Conservation (phyloP, 2,888 invertebrate genomes). For the Diploptera punctata region DNA sequence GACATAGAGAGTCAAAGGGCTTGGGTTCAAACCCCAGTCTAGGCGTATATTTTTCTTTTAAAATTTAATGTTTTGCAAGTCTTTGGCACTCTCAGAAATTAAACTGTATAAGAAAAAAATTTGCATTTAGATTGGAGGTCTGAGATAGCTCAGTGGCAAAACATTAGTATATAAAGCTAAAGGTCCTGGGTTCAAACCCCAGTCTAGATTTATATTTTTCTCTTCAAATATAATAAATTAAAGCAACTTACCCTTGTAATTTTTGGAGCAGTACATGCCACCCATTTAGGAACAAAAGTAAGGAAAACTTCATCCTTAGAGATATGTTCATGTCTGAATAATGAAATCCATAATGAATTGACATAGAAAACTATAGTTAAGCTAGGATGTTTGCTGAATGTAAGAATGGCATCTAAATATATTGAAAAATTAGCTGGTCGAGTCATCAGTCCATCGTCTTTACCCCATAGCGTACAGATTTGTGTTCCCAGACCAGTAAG, state of each 20-base stretch:
- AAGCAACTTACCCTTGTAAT: slow-evolving; percentile 72
- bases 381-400: slow-evolving; percentile 83
- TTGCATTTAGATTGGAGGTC: too few relatives aligned
- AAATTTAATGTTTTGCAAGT: too few relatives aligned
- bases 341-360: slow-evolving; percentile 79
- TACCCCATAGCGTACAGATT: slow-evolving; percentile 80
- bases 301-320: slow-evolving; percentile 73
- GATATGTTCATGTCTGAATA: slow-evolving; percentile 84
- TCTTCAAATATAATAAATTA: too few relatives aligned
- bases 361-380: slow-evolving; percentile 79
- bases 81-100: too few relatives aligned
- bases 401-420: slow-evolving; percentile 79
- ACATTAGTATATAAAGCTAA: too few relatives aligned
- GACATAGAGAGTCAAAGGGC: too few relatives aligned
- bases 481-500: slow-evolving; percentile 82
- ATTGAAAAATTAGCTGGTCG: slow-evolving; percentile 75
- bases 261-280: slow-evolving; percentile 80
- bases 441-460: slow-evolving; percentile 63
- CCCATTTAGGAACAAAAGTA: slow-evolving; percentile 78
- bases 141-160: too few relatives aligned
- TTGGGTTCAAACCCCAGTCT: too few relatives aligned
- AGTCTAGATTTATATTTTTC: too few relatives aligned
- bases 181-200: too few relatives aligned
- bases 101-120: too few relatives aligned
- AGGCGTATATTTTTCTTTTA: too few relatives aligned